phyloP scores from a whole-genome alignment of 1,140 invertebrate species.

The Pseudoatta argentina region DNA sequence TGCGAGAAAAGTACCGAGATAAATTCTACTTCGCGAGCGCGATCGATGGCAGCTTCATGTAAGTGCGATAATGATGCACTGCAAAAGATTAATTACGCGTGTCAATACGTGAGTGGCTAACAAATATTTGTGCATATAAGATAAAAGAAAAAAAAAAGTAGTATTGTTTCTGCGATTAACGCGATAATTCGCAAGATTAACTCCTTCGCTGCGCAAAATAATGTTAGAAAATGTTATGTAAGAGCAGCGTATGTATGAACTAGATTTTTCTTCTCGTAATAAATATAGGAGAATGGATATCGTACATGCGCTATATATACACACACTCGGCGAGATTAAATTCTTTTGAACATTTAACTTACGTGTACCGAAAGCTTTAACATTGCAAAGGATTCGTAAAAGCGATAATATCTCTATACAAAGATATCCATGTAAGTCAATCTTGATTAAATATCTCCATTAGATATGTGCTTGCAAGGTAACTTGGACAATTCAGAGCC shows the following conservation, averaged over 20 bases:
- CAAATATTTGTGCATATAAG: slow-evolving; percentile 2
- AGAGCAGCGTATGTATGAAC: neutral
- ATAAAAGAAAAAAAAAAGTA: neutral
- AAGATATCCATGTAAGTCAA: slow-evolving; percentile 40
- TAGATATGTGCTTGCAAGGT: neutral
- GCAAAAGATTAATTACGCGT: slow-evolving; percentile 32
- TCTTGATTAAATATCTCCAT: slow-evolving; percentile 33
- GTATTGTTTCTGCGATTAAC: neutral
- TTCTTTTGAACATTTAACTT: slow-evolving; percentile 4
- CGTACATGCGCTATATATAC: neutral
- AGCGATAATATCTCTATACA: slow-evolving; percentile 10
- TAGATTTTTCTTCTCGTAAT: slow-evolving; percentile 14
- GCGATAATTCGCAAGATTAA: neutral
- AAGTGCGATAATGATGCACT: slow-evolving; percentile 23
- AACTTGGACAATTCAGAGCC: neutral
- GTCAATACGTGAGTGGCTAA: neutral
- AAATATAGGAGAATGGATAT: neutral
- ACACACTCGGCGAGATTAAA: neutral
- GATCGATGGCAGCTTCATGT: slow-evolving; percentile 18
- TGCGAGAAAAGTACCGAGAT: slow-evolving; percentile 35
- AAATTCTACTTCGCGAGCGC: slow-evolving; percentile 38
- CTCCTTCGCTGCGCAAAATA: slow-evolving; percentile 17
- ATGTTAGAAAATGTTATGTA: neutral
- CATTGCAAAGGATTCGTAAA: neutral
- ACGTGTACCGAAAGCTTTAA: neutral